Percentiles rank a stretch among this genome's conserved stretches.
Evolutionary conservation across 2,888 invertebrate species (phyloP).

Genomic region (Cacoxenus indagator): DNA sequence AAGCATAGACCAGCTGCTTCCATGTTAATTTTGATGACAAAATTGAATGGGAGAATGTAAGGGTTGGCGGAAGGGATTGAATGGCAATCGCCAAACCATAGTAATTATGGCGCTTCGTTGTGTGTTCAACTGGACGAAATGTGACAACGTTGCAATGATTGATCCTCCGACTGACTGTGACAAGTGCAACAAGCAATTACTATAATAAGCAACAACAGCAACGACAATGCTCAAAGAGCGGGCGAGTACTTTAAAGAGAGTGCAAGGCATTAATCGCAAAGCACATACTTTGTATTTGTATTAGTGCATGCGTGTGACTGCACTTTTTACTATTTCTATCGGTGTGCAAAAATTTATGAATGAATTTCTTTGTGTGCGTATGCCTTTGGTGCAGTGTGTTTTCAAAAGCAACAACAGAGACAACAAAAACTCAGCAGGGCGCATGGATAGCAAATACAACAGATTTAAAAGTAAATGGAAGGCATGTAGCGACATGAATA

Average conservation of each 20-base stretch:
- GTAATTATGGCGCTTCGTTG: not conserved
- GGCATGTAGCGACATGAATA: not conserved
- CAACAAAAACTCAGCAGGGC: not conserved
- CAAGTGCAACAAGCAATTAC: constrained; percentile 2
- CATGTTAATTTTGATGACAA: not conserved
- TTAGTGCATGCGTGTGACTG: constrained; percentile 32
- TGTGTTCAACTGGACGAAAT: not conserved
- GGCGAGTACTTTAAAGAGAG: not conserved
- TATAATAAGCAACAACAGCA: not conserved
- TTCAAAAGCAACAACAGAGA: too few species aligned
- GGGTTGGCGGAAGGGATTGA: not conserved
- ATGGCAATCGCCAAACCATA: not conserved
- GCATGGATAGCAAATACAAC: not conserved
- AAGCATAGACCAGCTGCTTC: constrained; percentile 31
- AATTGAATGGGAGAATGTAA: not conserved
- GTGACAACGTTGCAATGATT: constrained; percentile 38
- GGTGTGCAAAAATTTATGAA: constrained; percentile 64
- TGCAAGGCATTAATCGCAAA: constrained; percentile 48
- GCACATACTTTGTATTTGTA: not conserved
- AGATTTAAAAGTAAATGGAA: not conserved
- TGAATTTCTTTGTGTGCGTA: constrained; percentile 51
- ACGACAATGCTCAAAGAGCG: constrained; percentile 4
- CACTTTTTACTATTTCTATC: constrained; percentile 62
- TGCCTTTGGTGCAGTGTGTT: constrained; percentile 1
- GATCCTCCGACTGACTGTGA: constrained; percentile 19